A percentile compares a stretch with the other conserved stretches of the same genome.
Evolutionary conservation across 2,888 invertebrate genomes (phyloP).

Genomic region (Barypeithes pellucidus): DNA sequence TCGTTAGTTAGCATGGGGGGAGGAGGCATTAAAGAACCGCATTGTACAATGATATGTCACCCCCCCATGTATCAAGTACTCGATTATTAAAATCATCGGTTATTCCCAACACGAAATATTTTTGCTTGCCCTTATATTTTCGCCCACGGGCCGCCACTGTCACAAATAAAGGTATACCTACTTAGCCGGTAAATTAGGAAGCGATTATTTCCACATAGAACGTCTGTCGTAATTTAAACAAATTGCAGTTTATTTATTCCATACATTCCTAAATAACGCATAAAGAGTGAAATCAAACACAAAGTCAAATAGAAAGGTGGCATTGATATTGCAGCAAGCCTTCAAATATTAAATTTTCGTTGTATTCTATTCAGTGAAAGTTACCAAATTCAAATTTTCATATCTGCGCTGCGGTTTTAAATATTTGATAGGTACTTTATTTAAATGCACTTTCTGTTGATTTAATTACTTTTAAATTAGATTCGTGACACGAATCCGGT

Average conservation of each 20-base stretch:
- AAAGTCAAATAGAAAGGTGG: slow-evolving; percentile 39
- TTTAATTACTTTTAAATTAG: slow-evolving; percentile 13
- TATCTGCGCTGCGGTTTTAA: slow-evolving; percentile 26
- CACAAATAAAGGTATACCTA: too few species aligned
- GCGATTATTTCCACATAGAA: too few species aligned
- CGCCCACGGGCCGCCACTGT: too few species aligned
- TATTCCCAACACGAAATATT: too few species aligned
- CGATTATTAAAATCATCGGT: too few species aligned
- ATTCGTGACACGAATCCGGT: slow-evolving; percentile 9
- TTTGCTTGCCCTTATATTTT: too few species aligned
- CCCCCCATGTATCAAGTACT: too few species aligned
- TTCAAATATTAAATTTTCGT: slow-evolving; percentile 15
- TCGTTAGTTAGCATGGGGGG: too few species aligned
- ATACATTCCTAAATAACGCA: slow-evolving; percentile 36
- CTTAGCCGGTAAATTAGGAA: too few species aligned
- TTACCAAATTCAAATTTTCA: slow-evolving; percentile 22
- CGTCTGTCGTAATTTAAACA: background rate
- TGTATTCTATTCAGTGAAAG: slow-evolving; percentile 36
- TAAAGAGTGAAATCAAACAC: slow-evolving; percentile 48
- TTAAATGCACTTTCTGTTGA: slow-evolving; percentile 28
- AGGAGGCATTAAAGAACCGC: too few species aligned
- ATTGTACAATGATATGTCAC: too few species aligned
- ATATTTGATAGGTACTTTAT: slow-evolving; percentile 23
- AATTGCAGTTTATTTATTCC: slow-evolving; percentile 26
- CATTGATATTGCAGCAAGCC: slow-evolving; percentile 20